These are phyloP conservation scores for Drosophila orosa DNA, from an alignment of 1,140 invertebrate genomes.

Conservation along the genomic window DNA sequence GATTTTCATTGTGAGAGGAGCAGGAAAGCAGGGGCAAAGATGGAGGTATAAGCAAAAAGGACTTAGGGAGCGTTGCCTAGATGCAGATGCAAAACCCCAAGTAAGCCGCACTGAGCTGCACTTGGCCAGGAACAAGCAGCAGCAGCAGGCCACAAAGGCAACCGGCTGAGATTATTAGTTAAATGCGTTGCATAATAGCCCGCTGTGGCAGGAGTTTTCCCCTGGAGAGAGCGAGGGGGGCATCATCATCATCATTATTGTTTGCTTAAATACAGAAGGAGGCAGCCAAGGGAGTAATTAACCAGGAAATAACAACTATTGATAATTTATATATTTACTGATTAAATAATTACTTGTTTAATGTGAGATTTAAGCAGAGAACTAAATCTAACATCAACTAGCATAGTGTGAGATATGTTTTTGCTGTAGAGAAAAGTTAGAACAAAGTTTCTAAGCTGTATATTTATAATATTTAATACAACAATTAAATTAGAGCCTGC, in stretches of 20 bases:
- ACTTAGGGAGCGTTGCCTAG: slow-evolving; percentile 7
- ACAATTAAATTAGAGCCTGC: slow-evolving; percentile 9
- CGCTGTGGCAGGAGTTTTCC: background rate
- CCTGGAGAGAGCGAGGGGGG: too few species aligned
- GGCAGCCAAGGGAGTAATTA: background rate
- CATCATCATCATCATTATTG: background rate
- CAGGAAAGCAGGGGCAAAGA: background rate
- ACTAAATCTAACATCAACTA: background rate
- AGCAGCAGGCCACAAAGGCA: slow-evolving; percentile 39
- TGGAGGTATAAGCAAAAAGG: background rate
- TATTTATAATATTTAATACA: background rate
- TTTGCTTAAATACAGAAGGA: background rate
- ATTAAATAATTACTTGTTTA: too few species aligned
- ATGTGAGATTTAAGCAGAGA: too few species aligned
- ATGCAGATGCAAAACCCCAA: background rate
- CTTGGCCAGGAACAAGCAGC: slow-evolving; percentile 20
- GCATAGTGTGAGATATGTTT: background rate
- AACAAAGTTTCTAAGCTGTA: too few species aligned
- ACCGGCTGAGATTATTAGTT: slow-evolving; percentile 55
- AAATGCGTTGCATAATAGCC: slow-evolving; percentile 50
- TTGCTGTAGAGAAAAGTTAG: too few species aligned
- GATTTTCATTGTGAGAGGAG: slow-evolving; percentile 54
- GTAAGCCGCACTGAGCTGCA: slow-evolving; percentile 17
- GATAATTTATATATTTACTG: too few species aligned
- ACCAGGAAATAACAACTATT: background rate